Evolutionary conservation across 2,113 vertebrate species (phyloP).

Genomic region (Thinocorus orbignyianus): DNA sequence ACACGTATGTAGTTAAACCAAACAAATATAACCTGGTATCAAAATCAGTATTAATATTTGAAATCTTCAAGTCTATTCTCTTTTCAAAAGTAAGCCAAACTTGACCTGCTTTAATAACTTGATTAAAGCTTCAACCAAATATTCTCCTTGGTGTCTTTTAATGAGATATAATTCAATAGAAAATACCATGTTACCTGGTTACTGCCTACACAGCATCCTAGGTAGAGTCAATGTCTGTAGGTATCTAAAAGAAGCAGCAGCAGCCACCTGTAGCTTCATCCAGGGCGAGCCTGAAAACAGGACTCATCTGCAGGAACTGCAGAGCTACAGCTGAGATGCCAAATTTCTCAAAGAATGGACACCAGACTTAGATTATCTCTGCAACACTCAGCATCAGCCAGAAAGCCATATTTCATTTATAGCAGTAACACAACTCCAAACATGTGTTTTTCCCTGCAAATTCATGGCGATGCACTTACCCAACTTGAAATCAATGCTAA

Average conservation of each 20-base stretch:
- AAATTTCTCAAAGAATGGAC: fast-evolving
- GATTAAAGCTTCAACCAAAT: background rate
- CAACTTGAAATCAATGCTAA: background rate
- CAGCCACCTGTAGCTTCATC: background rate
- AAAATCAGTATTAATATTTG: background rate
- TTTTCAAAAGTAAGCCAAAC: background rate
- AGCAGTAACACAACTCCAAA: background rate
- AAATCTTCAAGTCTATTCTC: background rate
- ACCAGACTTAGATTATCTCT: background rate
- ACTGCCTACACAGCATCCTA: background rate
- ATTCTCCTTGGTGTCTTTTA: background rate
- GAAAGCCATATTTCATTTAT: background rate
- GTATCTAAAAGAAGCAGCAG: background rate
- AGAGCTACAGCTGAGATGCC: background rate
- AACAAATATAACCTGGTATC: background rate
- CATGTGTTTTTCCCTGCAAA: background rate
- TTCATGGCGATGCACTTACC: background rate
- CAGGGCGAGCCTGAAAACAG: background rate
- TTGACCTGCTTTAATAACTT: background rate
- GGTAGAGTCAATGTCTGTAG: background rate
- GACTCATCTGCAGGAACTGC: background rate
- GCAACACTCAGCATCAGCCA: background rate
- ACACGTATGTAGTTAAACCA: background rate
- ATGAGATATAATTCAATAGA: background rate
- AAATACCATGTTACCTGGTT: background rate